Conservation (phyloP, 2,113 vertebrate species). For the Neotragus moschatus region DNA sequence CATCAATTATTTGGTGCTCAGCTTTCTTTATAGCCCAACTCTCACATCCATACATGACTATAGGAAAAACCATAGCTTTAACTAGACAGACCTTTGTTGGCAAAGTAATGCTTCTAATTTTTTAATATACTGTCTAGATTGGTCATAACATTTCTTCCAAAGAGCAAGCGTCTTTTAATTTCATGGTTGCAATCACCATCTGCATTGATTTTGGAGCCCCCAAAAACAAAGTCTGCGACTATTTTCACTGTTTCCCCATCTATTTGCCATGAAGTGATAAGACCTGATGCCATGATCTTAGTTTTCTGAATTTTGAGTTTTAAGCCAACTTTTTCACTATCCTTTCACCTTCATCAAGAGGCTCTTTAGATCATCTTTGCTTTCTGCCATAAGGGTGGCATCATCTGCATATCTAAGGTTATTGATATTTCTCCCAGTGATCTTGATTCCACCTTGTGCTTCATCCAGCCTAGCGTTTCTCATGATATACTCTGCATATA, state of each 20-base stretch:
- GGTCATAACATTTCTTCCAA: background rate
- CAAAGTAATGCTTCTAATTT: background rate
- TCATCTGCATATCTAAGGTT: background rate
- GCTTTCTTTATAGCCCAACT: background rate
- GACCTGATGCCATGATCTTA: background rate
- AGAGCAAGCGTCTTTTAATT: background rate
- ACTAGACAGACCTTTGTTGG: background rate
- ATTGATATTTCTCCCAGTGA: background rate
- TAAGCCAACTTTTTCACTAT: background rate
- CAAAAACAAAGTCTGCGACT: rapidly evolving
- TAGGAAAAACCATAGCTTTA: background rate
- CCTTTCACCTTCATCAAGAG: background rate
- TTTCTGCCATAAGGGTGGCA: background rate
- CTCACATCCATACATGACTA: background rate
- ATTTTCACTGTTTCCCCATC: background rate
- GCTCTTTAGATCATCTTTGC: background rate
- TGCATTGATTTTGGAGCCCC: background rate
- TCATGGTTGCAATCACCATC: background rate
- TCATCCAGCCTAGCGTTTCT: rapidly evolving
- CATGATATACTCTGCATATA: background rate
- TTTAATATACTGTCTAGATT: background rate
- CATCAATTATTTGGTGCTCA: background rate
- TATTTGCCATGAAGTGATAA: background rate
- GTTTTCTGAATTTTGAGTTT: background rate
- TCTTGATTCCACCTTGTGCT: background rate